Evolutionary conservation across 2,113 vertebrate species (phyloP).

Genomic region (Leptosomus discolor): DNA sequence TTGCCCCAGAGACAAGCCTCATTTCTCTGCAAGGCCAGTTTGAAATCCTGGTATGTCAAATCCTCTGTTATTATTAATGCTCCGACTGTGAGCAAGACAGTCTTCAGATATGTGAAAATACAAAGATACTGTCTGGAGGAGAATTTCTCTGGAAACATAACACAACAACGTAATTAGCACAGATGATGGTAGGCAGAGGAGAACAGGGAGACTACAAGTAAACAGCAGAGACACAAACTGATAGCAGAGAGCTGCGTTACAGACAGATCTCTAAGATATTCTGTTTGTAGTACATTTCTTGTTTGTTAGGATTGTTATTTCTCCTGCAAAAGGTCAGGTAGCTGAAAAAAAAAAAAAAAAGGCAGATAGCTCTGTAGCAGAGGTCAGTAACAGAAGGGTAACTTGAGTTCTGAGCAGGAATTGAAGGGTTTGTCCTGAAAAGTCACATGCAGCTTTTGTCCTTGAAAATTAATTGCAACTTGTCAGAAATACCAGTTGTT

Average conservation of each 20-base stretch:
- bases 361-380: neutral
- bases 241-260: neutral
- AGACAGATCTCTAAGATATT: neutral
- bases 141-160: neutral
- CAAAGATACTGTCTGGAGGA: neutral
- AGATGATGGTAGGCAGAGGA: neutral
- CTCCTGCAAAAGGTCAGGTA: neutral
- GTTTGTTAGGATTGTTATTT: neutral
- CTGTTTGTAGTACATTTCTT: neutral
- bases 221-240: neutral
- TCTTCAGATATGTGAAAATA: neutral
- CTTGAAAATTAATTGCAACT: slow-evolving; percentile 10
- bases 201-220: neutral
- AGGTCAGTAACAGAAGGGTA: slow-evolving; percentile 2
- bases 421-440: neutral
- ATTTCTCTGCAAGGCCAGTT: neutral
- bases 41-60: neutral
- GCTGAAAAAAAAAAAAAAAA: neutral
- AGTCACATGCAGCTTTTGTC: neutral
- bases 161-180: neutral
- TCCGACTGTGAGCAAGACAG: neutral
- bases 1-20: neutral
- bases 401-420: neutral
- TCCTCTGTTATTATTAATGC: neutral
- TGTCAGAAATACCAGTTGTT: slow-evolving; percentile 6